phyloP scores from a whole-genome alignment of 2,113 vertebrate genomes.

The Plecturocebus donacophilus region DNA sequence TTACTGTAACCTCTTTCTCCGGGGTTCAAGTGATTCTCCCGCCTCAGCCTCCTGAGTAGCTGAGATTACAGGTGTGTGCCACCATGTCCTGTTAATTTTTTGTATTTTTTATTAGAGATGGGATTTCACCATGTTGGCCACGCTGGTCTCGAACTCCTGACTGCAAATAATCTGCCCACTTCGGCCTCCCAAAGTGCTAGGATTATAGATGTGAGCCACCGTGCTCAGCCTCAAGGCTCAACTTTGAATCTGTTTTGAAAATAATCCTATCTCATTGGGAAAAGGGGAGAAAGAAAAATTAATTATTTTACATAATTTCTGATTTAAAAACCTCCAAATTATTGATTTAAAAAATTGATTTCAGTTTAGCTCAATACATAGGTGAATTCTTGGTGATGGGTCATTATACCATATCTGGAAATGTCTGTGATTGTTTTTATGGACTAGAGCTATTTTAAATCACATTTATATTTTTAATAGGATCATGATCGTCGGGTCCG shows the following conservation, averaged over 20 bases:
- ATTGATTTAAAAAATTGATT: not conserved
- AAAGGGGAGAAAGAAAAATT: not conserved
- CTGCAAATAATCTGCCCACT: too few relatives aligned
- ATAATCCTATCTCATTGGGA: not conserved
- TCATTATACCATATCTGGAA: not conserved
- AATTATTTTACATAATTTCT: not conserved
- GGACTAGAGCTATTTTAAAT: slow-evolving; percentile 17
- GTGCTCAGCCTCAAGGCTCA: not conserved
- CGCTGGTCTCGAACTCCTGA: too few relatives aligned
- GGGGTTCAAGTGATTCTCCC: too few relatives aligned
- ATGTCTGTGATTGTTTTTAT: not conserved
- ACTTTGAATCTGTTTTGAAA: not conserved
- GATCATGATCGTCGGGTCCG: slow-evolving; percentile 96
- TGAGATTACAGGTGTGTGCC: too few relatives aligned
- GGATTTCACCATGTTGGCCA: too few relatives aligned
- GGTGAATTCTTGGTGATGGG: slow-evolving; percentile 31
- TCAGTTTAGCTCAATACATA: not conserved
- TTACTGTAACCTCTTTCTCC: too few relatives aligned
- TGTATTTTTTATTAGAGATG: too few relatives aligned
- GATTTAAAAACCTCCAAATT: not conserved
- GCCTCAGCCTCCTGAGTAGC: too few relatives aligned
- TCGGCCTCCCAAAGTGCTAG: too few relatives aligned
- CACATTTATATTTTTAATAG: slow-evolving; percentile 71
- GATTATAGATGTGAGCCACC: too few relatives aligned
- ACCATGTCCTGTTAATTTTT: too few relatives aligned